Conservation (phyloP, 2,797 vertebrate genomes). For the Rhabdomys pumilio region DNA sequence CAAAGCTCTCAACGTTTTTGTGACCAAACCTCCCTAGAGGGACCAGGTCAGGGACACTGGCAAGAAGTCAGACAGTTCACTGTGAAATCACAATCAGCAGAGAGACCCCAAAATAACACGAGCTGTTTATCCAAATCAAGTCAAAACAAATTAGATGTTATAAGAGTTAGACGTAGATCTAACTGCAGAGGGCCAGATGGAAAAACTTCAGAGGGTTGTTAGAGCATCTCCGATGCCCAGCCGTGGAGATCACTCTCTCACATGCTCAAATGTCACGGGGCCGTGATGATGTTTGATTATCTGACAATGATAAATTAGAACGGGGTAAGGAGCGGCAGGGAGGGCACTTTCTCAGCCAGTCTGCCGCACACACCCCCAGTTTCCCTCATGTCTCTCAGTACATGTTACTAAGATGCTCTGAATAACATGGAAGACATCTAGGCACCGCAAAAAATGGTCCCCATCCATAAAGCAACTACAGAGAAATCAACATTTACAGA, state of each 20-base stretch:
- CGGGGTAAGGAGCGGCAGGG: neutral
- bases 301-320: neutral
- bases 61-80: neutral
- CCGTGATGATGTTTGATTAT: neutral
- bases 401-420: fast-evolving
- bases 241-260: neutral
- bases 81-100: neutral
- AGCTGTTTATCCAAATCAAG: neutral
- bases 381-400: fast-evolving
- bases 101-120: neutral
- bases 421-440: fast-evolving
- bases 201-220: neutral
- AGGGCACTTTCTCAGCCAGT: neutral
- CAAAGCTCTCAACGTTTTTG: neutral
- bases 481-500: neutral
- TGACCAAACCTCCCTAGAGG: neutral
- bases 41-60: neutral
- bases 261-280: fast-evolving
- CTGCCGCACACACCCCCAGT: fast-evolving
- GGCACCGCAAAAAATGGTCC: no score
- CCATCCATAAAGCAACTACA: neutral
- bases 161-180: neutral
- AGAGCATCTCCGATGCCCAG: neutral
- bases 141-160: neutral
- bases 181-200: neutral